Conservation (phyloP, 2,888 invertebrate genomes). For the Drosophila anomelani region DNA sequence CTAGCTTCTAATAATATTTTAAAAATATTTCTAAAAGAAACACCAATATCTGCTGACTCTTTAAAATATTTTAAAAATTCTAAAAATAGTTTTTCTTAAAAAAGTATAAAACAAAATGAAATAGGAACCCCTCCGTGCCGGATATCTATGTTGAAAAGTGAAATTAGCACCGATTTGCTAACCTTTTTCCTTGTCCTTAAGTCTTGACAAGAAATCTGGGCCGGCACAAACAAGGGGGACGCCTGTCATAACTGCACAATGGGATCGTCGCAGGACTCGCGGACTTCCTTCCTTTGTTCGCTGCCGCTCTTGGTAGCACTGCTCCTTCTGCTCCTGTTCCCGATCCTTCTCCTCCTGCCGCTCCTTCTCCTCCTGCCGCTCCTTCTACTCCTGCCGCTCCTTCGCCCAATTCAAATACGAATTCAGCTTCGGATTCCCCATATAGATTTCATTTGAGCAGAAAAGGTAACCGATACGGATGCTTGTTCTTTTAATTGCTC, state of each 20-base stretch:
- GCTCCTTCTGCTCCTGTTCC: not conserved
- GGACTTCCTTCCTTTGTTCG: conserved; percentile 24
- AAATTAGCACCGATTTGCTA: conserved; percentile 10
- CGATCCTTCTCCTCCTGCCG: not conserved
- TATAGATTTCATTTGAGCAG: conserved; percentile 71
- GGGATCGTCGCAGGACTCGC: conserved; percentile 43
- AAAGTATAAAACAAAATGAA: not conserved
- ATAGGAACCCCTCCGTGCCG: not conserved
- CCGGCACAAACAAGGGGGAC: conserved; percentile 65
- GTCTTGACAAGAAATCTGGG: conserved; percentile 8
- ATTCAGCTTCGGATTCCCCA: conserved; percentile 35
- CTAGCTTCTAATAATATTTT: no score
- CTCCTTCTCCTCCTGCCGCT: not conserved
- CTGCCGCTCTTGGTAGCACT: not conserved
- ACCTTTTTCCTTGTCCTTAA: conserved; percentile 18
- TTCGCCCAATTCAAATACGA: not conserved
- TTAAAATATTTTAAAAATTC: not conserved
- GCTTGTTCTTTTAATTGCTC: conserved; percentile 82
- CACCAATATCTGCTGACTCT: fast-evolving
- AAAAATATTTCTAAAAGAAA: not conserved
- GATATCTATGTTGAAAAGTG: not conserved
- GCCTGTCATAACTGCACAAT: conserved; percentile 82
- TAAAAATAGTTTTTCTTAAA: not conserved
- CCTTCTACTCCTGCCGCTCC: not conserved
- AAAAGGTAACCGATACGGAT: conserved; percentile 73